phyloP scores from a whole-genome alignment of 2,113 vertebrate genomes.

The Mirounga angustirostris region DNA sequence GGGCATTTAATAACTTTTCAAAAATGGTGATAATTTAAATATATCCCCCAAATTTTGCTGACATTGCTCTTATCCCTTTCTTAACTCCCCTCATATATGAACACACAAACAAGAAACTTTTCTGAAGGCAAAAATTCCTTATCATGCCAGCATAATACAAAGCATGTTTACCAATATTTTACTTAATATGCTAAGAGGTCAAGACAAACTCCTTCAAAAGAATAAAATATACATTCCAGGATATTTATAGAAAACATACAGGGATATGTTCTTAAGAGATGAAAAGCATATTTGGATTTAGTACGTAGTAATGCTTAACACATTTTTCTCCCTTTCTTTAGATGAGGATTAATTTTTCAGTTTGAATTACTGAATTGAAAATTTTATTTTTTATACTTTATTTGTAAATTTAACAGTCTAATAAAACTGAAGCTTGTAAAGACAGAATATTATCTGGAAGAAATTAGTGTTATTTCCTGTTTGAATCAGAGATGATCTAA shows the following conservation, averaged over 20 bases:
- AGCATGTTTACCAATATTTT: not conserved
- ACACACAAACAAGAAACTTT: not conserved
- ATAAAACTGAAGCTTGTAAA: not conserved
- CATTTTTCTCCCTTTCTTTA: not conserved
- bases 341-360: not conserved
- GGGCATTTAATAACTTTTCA: not conserved
- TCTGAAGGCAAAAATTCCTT: not conserved
- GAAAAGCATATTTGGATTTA: not conserved
- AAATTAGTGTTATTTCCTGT: not conserved
- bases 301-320: not conserved
- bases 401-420: not conserved
- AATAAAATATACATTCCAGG: not conserved
- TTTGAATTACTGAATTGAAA: not conserved
- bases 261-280: not conserved
- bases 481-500: not conserved
- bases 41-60: not conserved
- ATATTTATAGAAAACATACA: not conserved
- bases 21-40: not conserved
- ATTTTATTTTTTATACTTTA: not conserved
- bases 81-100: not conserved
- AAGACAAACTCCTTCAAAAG: slow-evolving; percentile 1
- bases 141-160: not conserved
- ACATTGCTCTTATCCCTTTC: not conserved
- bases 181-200: not conserved
- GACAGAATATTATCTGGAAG: not conserved